Base-by-base conservation (phyloP, 1,140 invertebrate genomes). In the Acromyrmex heyeri region DNA sequence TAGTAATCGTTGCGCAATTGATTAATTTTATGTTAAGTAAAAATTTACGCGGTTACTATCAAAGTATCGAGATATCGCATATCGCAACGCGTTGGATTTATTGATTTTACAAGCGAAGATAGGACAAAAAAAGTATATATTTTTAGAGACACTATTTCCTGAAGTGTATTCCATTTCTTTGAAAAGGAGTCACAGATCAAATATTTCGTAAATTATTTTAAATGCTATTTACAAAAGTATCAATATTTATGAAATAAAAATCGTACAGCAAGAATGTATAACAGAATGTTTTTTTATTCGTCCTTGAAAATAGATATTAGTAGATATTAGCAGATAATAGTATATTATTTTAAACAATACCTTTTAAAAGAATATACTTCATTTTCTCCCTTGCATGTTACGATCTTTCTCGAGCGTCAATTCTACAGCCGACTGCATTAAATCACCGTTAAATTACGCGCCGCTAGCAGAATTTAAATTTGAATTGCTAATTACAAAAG, bases 401-500 rank as follows among this genome's bases (percentile, higher is more conserved):
- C 44, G 16, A 72, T 24, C 10, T 34, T 34, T 73, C 12, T 73
- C 10, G 10, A 6, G 38, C 38, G 38, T n/a, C 8, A 5, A 3
- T 61, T 16, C 16, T 61, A 24, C 8, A 4, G 0, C 18, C 16
- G 16, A 16, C 6, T 65, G 10, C 3, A 1, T 65, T 65, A 78
- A 78, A 30, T 78, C 18, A 65, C 5, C 18, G 3, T 64, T 62
- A 77, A 78, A 50, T 77, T n/a, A 27, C 16, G 38, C 21, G 3
- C 5, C 3, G 7, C 8, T 62, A 5, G 34, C 50, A 34, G 14
- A 48, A 16, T 24, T 44, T 59, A 34, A 34, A 75, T 83, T 83
- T 83, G 8, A 61, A 73, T 62, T 73, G 69, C 38, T 82, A 73
- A 73, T 61, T 61, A 21, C 12, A 18, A 21, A 30, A 24, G 24